phyloP scores from a whole-genome alignment of 2,888 invertebrate genomes.

The Drosophila niveifrons region DNA sequence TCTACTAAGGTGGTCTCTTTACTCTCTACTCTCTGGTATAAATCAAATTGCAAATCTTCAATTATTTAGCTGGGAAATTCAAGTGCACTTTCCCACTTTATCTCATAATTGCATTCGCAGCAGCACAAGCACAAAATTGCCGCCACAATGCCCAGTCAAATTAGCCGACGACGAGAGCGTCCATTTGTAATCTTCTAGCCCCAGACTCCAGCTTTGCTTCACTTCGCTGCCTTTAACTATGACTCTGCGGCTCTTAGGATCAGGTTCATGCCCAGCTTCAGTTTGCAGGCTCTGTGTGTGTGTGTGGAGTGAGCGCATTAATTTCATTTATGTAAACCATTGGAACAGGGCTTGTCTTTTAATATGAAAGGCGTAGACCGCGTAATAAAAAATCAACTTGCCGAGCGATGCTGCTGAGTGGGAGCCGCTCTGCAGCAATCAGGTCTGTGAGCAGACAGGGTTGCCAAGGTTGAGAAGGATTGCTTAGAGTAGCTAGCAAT shows the following conservation, averaged over 20 bases:
- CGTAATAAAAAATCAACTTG: conserved; percentile 82
- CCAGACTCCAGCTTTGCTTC: background rate
- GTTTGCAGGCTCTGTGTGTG: conserved; percentile 11
- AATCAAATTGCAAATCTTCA: conserved; percentile 70
- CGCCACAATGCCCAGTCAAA: conserved; percentile 59
- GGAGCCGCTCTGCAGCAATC: conserved; percentile 49
- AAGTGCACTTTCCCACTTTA: conserved; percentile 62
- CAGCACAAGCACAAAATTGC: conserved; percentile 38
- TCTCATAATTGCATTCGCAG: conserved; percentile 81
- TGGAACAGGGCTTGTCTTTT: conserved; percentile 71
- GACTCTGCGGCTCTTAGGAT: conserved; percentile 7
- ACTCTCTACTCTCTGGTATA: conserved; percentile 4
- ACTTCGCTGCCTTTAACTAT: background rate
- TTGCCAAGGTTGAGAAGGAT: conserved; percentile 37
- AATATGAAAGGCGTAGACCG: conserved; percentile 78
- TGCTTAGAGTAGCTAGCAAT: background rate
- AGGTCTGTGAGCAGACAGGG: conserved; percentile 41
- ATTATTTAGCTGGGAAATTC: conserved; percentile 52
- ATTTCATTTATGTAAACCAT: conserved; percentile 81
- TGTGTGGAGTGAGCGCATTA: conserved; percentile 60
- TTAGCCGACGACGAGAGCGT: conserved; percentile 60
- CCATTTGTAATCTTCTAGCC: conserved; percentile 69
- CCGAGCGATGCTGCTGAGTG: conserved; percentile 43
- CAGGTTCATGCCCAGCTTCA: conserved; percentile 7
- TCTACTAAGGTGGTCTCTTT: conserved; percentile 62